Conservation (phyloP, 2,888 invertebrate species). For the Erynnis tages region DNA sequence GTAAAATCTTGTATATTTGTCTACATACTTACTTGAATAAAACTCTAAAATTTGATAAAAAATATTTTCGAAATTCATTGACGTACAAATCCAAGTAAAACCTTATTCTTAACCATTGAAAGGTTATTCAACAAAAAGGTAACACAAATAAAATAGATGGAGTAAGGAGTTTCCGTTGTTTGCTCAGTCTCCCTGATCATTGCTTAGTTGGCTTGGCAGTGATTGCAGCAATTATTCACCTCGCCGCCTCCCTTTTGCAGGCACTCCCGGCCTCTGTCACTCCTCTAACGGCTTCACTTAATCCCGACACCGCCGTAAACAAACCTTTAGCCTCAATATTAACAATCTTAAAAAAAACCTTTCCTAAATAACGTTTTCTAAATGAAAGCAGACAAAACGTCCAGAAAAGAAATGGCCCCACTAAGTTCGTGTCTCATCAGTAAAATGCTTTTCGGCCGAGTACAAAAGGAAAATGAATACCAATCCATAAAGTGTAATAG, state of each 20-base stretch:
- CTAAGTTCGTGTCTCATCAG: constrained; percentile 50
- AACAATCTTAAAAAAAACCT: constrained; percentile 36
- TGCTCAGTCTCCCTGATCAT: constrained; percentile 45
- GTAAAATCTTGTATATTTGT: too few relatives aligned
- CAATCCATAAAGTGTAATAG: constrained; percentile 56
- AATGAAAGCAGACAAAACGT: constrained; percentile 33
- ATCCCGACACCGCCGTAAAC: constrained; percentile 44
- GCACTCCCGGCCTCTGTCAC: constrained; percentile 43
- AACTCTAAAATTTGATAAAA: too few relatives aligned
- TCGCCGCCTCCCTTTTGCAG: constrained; percentile 53
- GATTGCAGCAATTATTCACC: constrained; percentile 72
- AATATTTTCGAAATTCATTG: not conserved
- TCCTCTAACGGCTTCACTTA: constrained; percentile 51
- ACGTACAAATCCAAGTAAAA: not conserved
- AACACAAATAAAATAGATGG: constrained; percentile 27
- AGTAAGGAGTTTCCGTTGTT: constrained; percentile 36
- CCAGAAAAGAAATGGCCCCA: constrained; percentile 37
- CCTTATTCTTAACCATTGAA: too few relatives aligned
- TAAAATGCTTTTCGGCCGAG: constrained; percentile 46
- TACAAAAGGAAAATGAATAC: constrained; percentile 53
- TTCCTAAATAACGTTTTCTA: constrained; percentile 38
- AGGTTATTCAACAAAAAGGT: constrained; percentile 23
- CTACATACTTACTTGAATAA: too few relatives aligned
- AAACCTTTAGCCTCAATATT: constrained; percentile 36
- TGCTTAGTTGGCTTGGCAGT: constrained; percentile 61